A percentile compares a stretch with the other conserved stretches of the same genome.
phyloP scores from a whole-genome alignment of 2,888 invertebrate species.

The Epirrhoe tristata region DNA sequence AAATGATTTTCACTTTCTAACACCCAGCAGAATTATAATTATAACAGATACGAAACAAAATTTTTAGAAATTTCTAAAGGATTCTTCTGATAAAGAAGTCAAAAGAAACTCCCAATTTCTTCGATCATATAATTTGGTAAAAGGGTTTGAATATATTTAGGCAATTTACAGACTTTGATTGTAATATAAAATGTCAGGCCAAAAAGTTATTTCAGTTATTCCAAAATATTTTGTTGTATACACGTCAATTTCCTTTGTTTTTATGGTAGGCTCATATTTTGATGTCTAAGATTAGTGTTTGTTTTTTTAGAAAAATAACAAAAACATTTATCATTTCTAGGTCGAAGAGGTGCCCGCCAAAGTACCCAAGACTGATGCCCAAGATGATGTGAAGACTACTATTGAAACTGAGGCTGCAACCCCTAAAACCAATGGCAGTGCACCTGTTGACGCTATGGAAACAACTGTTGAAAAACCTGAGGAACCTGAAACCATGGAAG shows the following conservation, averaged over 20 bases:
- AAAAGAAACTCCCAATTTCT: too few species aligned
- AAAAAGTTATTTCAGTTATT: not conserved
- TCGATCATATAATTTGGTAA: too few species aligned
- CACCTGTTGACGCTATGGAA: slow-evolving; percentile 13
- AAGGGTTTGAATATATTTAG: not conserved
- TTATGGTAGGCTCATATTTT: slow-evolving; percentile 10
- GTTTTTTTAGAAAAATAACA: not conserved
- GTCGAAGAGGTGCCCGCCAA: slow-evolving; percentile 79
- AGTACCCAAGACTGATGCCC: slow-evolving; percentile 80
- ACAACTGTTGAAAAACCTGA: slow-evolving; percentile 15
- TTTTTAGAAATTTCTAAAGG: not conserved
- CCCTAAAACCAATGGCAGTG: slow-evolving; percentile 18
- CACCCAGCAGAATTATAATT: not conserved
- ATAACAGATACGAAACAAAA: not conserved
- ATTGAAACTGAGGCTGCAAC: slow-evolving; percentile 43
- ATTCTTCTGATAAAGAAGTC: too few species aligned
- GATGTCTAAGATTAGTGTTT: not conserved
- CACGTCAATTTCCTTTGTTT: slow-evolving; percentile 7
- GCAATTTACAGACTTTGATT: not conserved
- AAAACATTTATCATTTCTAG: slow-evolving; percentile 52
- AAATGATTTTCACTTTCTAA: not conserved
- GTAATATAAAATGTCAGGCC: not conserved
- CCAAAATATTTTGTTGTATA: not conserved
- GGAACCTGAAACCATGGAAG: slow-evolving; percentile 38
- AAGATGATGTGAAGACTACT: slow-evolving; percentile 61